Evolutionary conservation across 2,888 invertebrate species (phyloP).

Genomic region (Amaurobius ferox): DNA sequence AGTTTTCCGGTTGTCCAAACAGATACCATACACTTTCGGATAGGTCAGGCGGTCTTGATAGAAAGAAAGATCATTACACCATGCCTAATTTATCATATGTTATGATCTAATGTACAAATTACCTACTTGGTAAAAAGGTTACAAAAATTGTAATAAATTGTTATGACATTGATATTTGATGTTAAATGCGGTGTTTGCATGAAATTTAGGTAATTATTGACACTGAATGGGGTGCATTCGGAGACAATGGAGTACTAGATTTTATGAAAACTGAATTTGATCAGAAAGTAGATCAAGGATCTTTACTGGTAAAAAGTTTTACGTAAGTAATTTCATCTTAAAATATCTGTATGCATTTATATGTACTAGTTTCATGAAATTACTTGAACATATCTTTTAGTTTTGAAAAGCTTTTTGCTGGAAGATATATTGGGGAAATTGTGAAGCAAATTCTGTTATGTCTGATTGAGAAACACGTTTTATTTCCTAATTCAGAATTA

Average conservation of each 20-base stretch:
- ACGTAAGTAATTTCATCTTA: constrained; percentile 81
- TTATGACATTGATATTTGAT: too few species aligned
- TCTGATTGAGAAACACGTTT: constrained; percentile 80
- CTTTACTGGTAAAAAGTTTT: constrained; percentile 84
- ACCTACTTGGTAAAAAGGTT: too few species aligned
- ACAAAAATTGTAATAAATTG: too few species aligned
- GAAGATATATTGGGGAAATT: constrained; percentile 88
- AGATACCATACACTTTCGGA: too few species aligned
- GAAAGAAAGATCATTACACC: too few species aligned
- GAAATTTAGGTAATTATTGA: constrained; percentile 83
- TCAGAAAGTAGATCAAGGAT: constrained; percentile 83
- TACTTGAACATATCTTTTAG: constrained; percentile 78
- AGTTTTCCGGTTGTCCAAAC: too few species aligned
- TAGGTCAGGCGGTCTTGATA: too few species aligned
- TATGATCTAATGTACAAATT: too few species aligned
- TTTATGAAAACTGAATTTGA: constrained; percentile 87
- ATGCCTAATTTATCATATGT: too few species aligned
- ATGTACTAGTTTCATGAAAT: too few species aligned
- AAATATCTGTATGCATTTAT: neutral
- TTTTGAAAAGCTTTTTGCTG: constrained; percentile 89
- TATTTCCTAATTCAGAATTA: constrained; percentile 78
- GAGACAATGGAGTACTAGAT: constrained; percentile 87
- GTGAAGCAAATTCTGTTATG: constrained; percentile 82
- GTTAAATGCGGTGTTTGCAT: too few species aligned
- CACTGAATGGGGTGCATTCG: constrained; percentile 90